Evolutionary conservation across 2,797 vertebrate genomes (phyloP).

Genomic region (Tokudaia tokunoshimensis): DNA sequence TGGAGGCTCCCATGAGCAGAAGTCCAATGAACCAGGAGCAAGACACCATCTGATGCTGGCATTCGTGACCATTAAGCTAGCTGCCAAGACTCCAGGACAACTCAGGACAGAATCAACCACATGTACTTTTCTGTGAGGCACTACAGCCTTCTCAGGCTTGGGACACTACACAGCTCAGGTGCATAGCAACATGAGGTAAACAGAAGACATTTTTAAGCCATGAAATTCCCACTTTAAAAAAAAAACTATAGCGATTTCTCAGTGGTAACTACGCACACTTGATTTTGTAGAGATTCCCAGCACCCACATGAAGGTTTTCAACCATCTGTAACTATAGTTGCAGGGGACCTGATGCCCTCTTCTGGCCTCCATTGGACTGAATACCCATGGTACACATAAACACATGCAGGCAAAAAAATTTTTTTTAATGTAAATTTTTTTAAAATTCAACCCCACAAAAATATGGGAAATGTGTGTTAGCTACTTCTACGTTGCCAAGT

Average conservation of each 20-base stretch:
- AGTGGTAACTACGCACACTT: not conserved
- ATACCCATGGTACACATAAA: not conserved
- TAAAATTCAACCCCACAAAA: not conserved
- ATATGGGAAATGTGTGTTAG: not conserved
- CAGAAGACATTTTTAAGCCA: not conserved
- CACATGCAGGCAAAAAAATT: not conserved
- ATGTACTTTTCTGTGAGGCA: too few relatives aligned
- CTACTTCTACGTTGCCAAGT: not conserved
- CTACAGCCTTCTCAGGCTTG: not conserved
- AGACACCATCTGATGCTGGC: too few relatives aligned
- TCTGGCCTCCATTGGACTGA: not conserved
- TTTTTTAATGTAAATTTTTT: too few relatives aligned
- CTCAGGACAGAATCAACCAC: not conserved
- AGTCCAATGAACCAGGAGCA: not conserved
- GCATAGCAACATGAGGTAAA: not conserved
- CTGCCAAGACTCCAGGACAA: not conserved
- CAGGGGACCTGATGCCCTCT: not conserved
- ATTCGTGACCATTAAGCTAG: accelerated
- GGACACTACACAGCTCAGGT: not conserved
- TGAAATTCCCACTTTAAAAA: not conserved
- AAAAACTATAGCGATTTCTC: not conserved
- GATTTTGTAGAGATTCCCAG: not conserved
- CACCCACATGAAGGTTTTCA: too few relatives aligned
- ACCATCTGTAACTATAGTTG: too few relatives aligned
- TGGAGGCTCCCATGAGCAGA: not conserved